phyloP scores from a whole-genome alignment of 2,113 vertebrate species.

The Lycocorax pyrrhopterus region DNA sequence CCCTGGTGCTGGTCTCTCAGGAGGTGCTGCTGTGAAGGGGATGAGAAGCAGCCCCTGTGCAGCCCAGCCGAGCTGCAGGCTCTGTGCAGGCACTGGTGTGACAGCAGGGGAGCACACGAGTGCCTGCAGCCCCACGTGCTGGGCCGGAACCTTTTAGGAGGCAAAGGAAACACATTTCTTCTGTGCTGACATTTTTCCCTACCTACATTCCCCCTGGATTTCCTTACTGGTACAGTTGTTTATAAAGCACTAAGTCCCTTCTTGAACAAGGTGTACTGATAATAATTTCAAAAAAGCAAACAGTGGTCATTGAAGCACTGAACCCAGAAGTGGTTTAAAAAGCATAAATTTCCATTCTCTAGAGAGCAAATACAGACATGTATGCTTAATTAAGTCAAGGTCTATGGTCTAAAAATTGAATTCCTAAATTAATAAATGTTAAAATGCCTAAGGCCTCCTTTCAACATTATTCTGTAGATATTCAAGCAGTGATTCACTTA shows the following conservation, averaged over 20 bases:
- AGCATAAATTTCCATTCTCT: not conserved
- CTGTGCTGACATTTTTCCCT: not conserved
- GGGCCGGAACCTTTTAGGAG: not conserved
- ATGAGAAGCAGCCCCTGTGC: not conserved
- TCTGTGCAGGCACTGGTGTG: not conserved
- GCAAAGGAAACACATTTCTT: not conserved
- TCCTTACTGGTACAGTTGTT: not conserved
- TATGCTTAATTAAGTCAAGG: not conserved
- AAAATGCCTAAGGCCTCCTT: not conserved
- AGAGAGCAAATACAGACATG: not conserved
- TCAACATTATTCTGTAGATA: not conserved
- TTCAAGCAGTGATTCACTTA: not conserved
- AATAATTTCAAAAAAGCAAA: not conserved
- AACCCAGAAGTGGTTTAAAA: not conserved
- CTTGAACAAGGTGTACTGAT: not conserved
- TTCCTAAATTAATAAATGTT: not conserved
- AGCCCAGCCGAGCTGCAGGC: not conserved
- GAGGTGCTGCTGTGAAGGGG: not conserved
- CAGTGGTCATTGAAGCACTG: not conserved
- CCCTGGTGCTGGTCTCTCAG: not conserved
- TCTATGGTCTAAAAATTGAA: not conserved
- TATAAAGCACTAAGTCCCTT: not conserved
- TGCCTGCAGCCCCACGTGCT: not conserved
- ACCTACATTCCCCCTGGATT: not conserved
- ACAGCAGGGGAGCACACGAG: rapidly evolving